Base-by-base conservation (phyloP, 2,113 vertebrate genomes). In the Oenanthe oenanthe region DNA sequence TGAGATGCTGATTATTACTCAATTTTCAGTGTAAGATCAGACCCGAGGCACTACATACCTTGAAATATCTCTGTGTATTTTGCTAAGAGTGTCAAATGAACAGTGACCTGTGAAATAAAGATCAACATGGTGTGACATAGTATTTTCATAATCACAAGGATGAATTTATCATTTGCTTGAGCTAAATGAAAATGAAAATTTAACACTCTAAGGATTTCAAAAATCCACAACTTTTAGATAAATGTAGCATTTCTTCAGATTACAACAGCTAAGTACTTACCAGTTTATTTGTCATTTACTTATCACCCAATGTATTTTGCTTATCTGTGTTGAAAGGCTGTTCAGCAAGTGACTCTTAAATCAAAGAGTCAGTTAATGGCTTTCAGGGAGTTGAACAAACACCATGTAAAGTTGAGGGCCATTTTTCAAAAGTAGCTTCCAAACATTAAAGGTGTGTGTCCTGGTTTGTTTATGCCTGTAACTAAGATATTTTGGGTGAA, bases 1-100 rank as follows among this genome's bases (percentile, higher is more conserved):
- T 96, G 77, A 95, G 73, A 95, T 96, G 70, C 92, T 95, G 95
- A 97, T 98, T 96, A 96, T 96, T 93, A 89, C 74, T 96, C 91
- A 97, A 92, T 97, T 97, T 94, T 94, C 74, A 91, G 77, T 54
- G 97, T 96, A 94, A 96, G 79, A 97, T 92, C 94, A 89, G 94
- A 91, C 95, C 78, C 2, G 13, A 50, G 65, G 92, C 94, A 85
- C 81, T 87, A 45, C 22, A 78, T 74, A 94, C 82, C 61, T 84
- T 97, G 96, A 96, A 97, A 96, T 97, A 73, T 21, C 92, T 94
- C 36, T 87, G 68, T 97, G 54, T 96, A 58, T 97, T 95, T 97
- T 94, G 94, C 77, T 96, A 83, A 85, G 91, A 90, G 71, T 81
- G 88, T 79, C 95, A 90, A 83, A 93, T 92, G 87, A 93, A 68